phyloP scores from a whole-genome alignment of 1,140 invertebrate species.

The Drosophila tsacasi region DNA sequence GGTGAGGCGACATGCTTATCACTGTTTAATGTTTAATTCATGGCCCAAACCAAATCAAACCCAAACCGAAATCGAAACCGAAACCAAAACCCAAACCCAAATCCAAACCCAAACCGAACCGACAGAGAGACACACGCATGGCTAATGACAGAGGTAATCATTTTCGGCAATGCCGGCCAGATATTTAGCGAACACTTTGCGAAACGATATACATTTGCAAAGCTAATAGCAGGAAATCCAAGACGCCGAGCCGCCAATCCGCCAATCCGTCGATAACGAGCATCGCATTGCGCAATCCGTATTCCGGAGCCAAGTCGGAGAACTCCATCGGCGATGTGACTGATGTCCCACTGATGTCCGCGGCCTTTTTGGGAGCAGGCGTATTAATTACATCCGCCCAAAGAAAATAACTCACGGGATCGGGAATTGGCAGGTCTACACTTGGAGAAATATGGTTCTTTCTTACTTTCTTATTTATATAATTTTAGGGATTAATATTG shows the following conservation, averaged over 20 bases:
- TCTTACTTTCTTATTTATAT: background rate
- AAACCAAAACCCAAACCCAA: background rate
- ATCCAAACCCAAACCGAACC: conserved; percentile 1
- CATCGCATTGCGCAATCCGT: conserved; percentile 23
- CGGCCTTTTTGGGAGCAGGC: conserved; percentile 15
- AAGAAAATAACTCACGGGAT: conserved; percentile 10
- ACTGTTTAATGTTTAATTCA: conserved; percentile 48
- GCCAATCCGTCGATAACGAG: conserved; percentile 20
- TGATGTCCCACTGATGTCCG: conserved; percentile 17
- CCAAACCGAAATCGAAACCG: background rate
- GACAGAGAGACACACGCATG: conserved; percentile 22
- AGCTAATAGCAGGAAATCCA: conserved; percentile 37
- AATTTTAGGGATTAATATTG: background rate
- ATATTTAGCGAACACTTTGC: conserved; percentile 48
- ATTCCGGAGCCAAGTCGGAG: conserved; percentile 13
- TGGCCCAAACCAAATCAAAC: conserved; percentile 16
- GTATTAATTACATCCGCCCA: conserved; percentile 52
- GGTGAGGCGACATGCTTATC: conserved; percentile 47
- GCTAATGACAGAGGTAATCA: conserved; percentile 48
- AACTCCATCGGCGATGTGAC: conserved; percentile 21
- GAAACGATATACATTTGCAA: conserved; percentile 30
- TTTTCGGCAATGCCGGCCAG: conserved; percentile 36
- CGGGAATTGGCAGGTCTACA: conserved; percentile 9
- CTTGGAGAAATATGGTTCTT: background rate
- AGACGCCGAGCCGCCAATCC: conserved; percentile 7